These are phyloP conservation scores for Sebastes miniatus DNA, from an alignment of 2,797 vertebrate species.

Conservation along the genomic window DNA sequence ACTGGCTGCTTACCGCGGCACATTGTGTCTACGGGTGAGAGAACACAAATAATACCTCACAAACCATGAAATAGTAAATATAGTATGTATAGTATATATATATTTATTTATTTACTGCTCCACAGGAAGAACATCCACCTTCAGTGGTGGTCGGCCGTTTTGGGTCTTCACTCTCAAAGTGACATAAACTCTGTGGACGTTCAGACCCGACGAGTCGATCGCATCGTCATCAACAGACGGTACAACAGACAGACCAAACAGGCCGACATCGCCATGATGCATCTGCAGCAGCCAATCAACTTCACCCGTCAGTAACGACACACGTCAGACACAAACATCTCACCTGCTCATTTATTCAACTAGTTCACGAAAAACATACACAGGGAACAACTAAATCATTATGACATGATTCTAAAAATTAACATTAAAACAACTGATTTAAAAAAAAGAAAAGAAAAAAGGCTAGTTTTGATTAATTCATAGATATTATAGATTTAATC, in stretches of 20 bases:
- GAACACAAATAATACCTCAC: too few species aligned
- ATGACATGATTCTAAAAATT: too few species aligned
- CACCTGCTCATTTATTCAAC: too few species aligned
- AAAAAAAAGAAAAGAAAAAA: too few species aligned
- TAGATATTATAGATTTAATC: too few species aligned
- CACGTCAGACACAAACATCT: background rate
- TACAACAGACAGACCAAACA: slow-evolving; percentile 87
- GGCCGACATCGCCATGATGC: slow-evolving; percentile 90
- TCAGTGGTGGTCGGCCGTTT: slow-evolving; percentile 80
- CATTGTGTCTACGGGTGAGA: slow-evolving; percentile 93
- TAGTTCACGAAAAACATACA: too few species aligned
- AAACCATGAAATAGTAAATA: too few species aligned
- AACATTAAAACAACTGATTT: too few species aligned
- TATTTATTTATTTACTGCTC: background rate
- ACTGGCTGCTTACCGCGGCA: slow-evolving; percentile 92
- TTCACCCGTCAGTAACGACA: slow-evolving; percentile 82
- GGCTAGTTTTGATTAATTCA: too few species aligned
- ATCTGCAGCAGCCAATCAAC: slow-evolving; percentile 82
- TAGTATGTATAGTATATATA: too few species aligned
- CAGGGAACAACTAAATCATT: too few species aligned
- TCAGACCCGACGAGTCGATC: slow-evolving; percentile 76
- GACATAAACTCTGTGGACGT: slow-evolving; percentile 64
- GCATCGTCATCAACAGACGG: slow-evolving; percentile 84
- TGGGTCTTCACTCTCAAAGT: slow-evolving; percentile 83
- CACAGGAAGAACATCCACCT: slow-evolving; percentile 86